phyloP scores from a whole-genome alignment of 2,797 vertebrate species.

The Sebastes nivosus region DNA sequence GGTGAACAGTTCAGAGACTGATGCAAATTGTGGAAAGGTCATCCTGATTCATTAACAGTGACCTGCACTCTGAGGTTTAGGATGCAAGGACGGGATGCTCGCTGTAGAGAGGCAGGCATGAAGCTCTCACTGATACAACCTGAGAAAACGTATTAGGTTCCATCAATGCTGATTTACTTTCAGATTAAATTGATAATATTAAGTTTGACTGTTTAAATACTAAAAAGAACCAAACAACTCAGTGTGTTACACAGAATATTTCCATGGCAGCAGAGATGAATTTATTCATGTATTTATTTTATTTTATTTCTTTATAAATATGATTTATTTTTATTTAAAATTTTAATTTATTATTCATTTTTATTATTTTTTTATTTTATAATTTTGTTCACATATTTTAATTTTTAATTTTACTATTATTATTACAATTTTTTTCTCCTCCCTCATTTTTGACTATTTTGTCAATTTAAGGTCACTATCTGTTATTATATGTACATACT shows the following conservation, averaged over 20 bases:
- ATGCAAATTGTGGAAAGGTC: neutral
- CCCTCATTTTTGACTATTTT: too few species aligned
- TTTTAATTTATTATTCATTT: too few species aligned
- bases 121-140: neutral
- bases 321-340: too few species aligned
- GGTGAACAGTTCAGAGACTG: neutral
- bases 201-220: neutral
- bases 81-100: constrained; percentile 26
- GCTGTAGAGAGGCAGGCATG: neutral
- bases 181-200: neutral
- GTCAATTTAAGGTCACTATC: too few species aligned
- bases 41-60: neutral
- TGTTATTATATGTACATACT: too few species aligned
- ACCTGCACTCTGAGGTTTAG: neutral
- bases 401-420: too few species aligned
- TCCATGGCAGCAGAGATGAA: neutral
- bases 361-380: too few species aligned
- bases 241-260: neutral
- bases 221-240: neutral
- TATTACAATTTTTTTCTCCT: too few species aligned
- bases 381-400: too few species aligned
- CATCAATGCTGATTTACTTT: neutral
- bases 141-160: neutral
- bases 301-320: too few species aligned
- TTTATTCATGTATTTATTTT: too few species aligned